These are phyloP conservation scores for Brotogeris chrysoptera DNA, from an alignment of 2,797 vertebrate genomes.

Conservation along the genomic window DNA sequence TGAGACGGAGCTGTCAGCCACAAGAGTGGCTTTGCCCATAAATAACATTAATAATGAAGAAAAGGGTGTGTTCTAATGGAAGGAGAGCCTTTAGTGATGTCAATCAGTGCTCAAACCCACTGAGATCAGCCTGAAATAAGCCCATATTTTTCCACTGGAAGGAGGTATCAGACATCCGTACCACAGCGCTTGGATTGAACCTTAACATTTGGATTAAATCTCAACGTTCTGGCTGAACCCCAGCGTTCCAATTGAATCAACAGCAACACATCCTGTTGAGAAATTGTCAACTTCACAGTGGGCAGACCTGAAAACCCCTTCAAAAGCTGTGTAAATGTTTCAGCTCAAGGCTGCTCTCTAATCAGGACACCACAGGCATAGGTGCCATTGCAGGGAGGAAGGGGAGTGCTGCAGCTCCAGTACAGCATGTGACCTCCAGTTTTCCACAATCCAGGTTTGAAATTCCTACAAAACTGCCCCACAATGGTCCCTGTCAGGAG, in stretches of 20 bases:
- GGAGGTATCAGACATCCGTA: neutral
- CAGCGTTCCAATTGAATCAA: neutral
- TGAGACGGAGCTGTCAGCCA: neutral
- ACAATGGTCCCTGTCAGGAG: slow-evolving; percentile 48
- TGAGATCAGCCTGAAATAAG: neutral
- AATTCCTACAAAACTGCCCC: slow-evolving; percentile 57
- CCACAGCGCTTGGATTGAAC: neutral
- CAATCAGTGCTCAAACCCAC: neutral
- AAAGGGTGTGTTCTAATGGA: neutral
- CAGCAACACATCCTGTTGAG: neutral
- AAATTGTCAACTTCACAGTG: neutral
- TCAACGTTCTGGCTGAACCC: neutral
- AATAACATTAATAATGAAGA: neutral
- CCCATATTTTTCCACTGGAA: neutral
- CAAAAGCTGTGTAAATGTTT: neutral
- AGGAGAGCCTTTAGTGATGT: neutral
- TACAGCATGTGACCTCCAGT: neutral
- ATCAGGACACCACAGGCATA: neutral
- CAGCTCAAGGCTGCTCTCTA: neutral
- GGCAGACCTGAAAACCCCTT: neutral
- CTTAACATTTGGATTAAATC: neutral
- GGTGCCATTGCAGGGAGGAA: neutral
- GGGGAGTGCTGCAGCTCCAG: neutral
- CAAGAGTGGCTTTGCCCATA: rapidly evolving
- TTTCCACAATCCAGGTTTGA: slow-evolving; percentile 21